Conservation (phyloP, 2,797 vertebrate genomes). For the Muscicapa comitata region DNA sequence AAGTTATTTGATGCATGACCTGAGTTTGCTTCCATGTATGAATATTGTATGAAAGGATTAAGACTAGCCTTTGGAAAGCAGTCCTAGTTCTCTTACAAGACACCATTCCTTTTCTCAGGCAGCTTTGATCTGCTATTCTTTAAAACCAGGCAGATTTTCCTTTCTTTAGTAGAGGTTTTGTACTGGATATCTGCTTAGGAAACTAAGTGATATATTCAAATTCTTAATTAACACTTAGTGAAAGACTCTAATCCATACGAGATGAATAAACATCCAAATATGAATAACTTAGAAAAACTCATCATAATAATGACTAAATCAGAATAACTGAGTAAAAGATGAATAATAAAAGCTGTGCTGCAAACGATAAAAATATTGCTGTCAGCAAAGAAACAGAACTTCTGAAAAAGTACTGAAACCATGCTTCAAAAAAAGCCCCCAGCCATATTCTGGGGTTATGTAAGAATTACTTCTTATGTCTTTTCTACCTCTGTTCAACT, state of each 20-base stretch:
- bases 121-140: slow-evolving; percentile 43
- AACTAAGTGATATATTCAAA: not conserved
- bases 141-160: not conserved
- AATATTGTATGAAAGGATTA: slow-evolving; percentile 59
- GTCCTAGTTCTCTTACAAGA: slow-evolving; percentile 1
- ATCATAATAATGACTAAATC: not conserved
- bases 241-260: not conserved
- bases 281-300: not conserved
- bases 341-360: not conserved
- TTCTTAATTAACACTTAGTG: not conserved
- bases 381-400: not conserved
- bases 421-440: not conserved
- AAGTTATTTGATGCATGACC: slow-evolving; percentile 22
- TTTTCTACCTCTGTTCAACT: not conserved
- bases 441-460: not conserved
- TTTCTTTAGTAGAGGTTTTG: not conserved
- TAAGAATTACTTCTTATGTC: not conserved
- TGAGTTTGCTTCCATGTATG: slow-evolving; percentile 39
- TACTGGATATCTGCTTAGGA: not conserved
- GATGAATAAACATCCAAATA: slow-evolving; percentile 18
- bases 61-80: slow-evolving; percentile 25
- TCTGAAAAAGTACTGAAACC: not conserved
- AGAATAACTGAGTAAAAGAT: not conserved
- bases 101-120: not conserved
- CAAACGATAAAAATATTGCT: not conserved